Conservation (phyloP, 2,888 invertebrate species). For the Apodemia hepburni region DNA sequence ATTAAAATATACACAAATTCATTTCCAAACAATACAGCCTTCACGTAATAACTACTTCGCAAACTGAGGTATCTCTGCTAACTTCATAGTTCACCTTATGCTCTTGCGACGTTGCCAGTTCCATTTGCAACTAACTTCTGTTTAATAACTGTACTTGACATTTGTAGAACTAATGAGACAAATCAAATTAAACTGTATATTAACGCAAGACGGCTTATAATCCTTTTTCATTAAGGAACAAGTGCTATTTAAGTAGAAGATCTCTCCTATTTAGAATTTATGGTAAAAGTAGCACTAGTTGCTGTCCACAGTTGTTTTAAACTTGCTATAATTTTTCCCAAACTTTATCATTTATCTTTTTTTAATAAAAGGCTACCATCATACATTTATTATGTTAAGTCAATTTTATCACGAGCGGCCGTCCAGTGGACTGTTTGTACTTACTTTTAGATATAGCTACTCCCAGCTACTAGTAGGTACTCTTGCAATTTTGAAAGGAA, state of each 20-base stretch:
- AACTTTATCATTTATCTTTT: no score
- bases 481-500: no score
- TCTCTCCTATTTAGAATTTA: neutral
- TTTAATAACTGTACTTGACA: constrained; percentile 45
- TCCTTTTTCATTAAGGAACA: neutral
- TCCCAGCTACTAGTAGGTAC: no score
- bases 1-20: constrained; percentile 34
- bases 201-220: constrained; percentile 5
- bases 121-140: constrained; percentile 51
- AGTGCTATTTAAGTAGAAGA: constrained; percentile 4
- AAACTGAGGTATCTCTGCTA: constrained; percentile 51
- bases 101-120: constrained; percentile 59
- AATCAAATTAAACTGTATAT: constrained; percentile 31
- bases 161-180: constrained; percentile 29
- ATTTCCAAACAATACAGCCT: constrained; percentile 29
- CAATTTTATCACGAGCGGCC: no score
- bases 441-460: no score
- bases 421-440: no score
- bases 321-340: no score
- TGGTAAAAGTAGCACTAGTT: neutral
- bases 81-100: constrained; percentile 48
- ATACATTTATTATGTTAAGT: no score
- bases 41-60: constrained; percentile 35
- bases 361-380: no score
- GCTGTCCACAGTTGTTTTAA: neutral